A percentile compares a stretch with the other conserved stretches of the same genome.
phyloP scores from a whole-genome alignment of 35 echinoderm and acorn worm genomes.

The Heliocidaris tuberculata region DNA sequence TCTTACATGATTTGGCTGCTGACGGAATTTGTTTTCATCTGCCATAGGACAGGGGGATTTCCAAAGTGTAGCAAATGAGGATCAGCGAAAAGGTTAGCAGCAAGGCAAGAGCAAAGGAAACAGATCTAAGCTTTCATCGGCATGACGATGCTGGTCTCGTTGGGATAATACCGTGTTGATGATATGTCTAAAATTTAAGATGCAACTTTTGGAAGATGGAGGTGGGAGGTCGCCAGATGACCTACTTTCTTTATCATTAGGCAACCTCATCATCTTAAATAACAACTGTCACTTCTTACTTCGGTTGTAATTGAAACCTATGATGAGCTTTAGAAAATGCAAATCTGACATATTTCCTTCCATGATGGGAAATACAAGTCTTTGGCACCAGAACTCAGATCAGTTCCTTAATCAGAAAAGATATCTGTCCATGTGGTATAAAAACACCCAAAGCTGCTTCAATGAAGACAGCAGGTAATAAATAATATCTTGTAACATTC shows the following conservation, averaged over 20 bases:
- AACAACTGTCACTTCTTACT: neutral
- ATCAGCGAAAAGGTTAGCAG: slow-evolving; percentile 16
- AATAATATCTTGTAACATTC: no score
- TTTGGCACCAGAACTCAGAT: no score
- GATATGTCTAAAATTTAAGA: slow-evolving; percentile 7
- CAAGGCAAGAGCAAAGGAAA: neutral
- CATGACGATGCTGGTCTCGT: neutral
- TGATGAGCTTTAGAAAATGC: neutral
- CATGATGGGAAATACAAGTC: neutral
- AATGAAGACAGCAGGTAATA: no score
- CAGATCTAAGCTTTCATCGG: slow-evolving; percentile 9
- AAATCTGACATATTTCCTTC: neutral
- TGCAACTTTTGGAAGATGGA: neutral
- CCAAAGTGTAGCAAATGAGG: neutral
- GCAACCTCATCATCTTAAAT: neutral
- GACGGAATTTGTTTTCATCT: neutral
- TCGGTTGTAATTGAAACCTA: neutral
- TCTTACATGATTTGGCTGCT: neutral
- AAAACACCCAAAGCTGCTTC: no score
- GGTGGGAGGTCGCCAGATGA: neutral
- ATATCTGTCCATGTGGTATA: no score
- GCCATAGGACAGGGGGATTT: neutral
- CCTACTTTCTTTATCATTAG: slow-evolving; percentile 11
- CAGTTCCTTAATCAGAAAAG: no score
- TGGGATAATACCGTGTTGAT: neutral